Base-by-base conservation (phyloP, 2,797 vertebrate genomes). In the Spizella passerina region DNA sequence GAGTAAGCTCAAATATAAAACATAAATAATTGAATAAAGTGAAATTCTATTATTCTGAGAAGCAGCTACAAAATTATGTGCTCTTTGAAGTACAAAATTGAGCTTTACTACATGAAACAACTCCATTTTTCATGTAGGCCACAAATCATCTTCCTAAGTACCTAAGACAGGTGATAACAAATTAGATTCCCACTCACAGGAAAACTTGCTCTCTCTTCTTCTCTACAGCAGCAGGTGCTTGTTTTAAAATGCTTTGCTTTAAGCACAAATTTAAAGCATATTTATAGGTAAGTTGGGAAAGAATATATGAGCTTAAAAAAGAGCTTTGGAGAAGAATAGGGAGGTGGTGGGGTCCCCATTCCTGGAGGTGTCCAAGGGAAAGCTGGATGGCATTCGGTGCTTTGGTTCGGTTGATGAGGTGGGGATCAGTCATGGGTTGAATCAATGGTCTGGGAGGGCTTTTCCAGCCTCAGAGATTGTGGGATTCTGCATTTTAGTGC, bases 71-170 rank as follows among this genome's bases (percentile, higher is more conserved):
- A 82, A 73, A 93, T 92, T 77, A 84, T 38, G 49, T 38, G 53
- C 44, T 92, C 64, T 88, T 80, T 88, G 71, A 92, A 95, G 81
- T 85, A 92, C 91, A 95, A 92, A 95, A 92, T 46, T 56, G 88
- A 85, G 64, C 52, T 92, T 91, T 88, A 41, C 47, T 90, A 70
- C 32, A 49, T 70, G 73, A 91, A 92, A 82, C n/a, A 87, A 64
- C 26, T 77, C 71, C 2, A 66, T 90, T 94, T 90, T 85, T 96
- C 83, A 85, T 21, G 52, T 41, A 69, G 81, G 71, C 63, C 68
- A 64, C 61, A 79, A 75, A 86, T 86, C 70, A 55, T 30, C 34
- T 21, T 55, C 71, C 41, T 69, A 88, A 95, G 59, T 38, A 64
- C 59, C 68, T 82, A 19, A 82, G 75, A 79, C 24, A 76, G 56